Conservation (phyloP, 2,113 vertebrate genomes). For the Geococcyx californianus region DNA sequence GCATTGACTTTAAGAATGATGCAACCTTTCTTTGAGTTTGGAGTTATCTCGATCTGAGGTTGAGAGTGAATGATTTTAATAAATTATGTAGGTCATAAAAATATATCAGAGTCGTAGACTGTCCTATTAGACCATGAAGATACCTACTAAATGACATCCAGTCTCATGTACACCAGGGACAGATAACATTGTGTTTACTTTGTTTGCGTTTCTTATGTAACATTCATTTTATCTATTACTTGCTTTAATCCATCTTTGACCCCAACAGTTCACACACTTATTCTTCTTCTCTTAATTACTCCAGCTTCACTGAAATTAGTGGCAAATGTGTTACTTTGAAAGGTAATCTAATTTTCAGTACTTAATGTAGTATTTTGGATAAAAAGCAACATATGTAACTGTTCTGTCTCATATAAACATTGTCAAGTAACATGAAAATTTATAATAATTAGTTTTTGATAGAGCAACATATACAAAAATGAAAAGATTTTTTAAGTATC, state of each 20-base stretch:
- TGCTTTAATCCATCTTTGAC: background rate
- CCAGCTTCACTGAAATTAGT: background rate
- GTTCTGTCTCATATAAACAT: background rate
- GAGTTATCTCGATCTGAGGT: background rate
- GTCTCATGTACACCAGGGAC: background rate
- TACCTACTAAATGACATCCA: background rate
- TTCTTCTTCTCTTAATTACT: background rate
- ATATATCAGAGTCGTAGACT: background rate
- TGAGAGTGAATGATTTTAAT: background rate
- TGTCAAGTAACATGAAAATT: background rate
- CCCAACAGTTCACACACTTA: background rate
- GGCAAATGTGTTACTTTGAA: background rate
- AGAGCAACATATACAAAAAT: background rate
- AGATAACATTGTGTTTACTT: background rate
- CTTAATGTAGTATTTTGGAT: background rate
- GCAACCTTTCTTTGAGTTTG: background rate
- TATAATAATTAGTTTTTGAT: background rate
- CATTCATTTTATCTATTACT: background rate
- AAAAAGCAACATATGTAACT: background rate
- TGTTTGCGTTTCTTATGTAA: background rate
- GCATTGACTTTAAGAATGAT: background rate
- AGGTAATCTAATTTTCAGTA: background rate
- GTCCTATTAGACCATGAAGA: background rate
- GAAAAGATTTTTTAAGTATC: background rate
- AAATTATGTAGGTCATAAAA: background rate